Evolutionary conservation across 2,888 invertebrate genomes (phyloP).

Genomic region (Cylindroiulus punctatus): DNA sequence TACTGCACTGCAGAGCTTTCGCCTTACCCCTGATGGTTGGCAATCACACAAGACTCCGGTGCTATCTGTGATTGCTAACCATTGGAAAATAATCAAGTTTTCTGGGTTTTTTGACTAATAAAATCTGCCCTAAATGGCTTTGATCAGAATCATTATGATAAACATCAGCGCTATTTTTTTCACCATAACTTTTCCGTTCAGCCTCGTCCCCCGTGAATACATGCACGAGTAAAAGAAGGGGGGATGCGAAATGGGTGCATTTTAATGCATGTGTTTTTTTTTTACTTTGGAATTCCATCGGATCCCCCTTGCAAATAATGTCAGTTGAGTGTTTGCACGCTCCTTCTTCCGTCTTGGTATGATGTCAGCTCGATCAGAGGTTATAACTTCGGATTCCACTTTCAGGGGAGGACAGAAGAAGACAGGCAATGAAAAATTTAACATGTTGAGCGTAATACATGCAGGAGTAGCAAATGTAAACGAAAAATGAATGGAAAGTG

Average conservation of each 20-base stretch:
- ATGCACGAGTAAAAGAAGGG: slow-evolving; percentile 20
- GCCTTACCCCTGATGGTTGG: background rate
- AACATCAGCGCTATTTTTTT: background rate
- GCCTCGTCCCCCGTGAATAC: slow-evolving; percentile 21
- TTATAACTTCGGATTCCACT: slow-evolving; percentile 47
- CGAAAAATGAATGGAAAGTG: slow-evolving; percentile 45
- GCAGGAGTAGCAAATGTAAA: slow-evolving; percentile 43
- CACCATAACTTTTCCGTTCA: background rate
- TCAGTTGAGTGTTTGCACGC: slow-evolving; percentile 45
- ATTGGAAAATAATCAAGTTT: background rate
- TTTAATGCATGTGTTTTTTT: slow-evolving; percentile 39
- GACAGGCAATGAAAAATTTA: slow-evolving; percentile 47
- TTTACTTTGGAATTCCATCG: slow-evolving; percentile 45
- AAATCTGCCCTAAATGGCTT: background rate
- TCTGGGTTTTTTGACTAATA: background rate
- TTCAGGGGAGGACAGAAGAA: slow-evolving; percentile 36
- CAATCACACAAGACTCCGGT: background rate
- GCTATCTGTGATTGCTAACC: background rate
- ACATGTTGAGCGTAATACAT: slow-evolving; percentile 43
- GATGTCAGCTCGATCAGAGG: slow-evolving; percentile 47
- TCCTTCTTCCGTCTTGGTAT: slow-evolving; percentile 35
- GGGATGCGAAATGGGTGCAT: slow-evolving; percentile 28
- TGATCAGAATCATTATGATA: background rate
- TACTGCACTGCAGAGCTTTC: background rate
- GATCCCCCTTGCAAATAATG: slow-evolving; percentile 36